Evolutionary conservation across 1,140 invertebrate species (phyloP).

Genomic region (Trichomalopsis sarcophagae): DNA sequence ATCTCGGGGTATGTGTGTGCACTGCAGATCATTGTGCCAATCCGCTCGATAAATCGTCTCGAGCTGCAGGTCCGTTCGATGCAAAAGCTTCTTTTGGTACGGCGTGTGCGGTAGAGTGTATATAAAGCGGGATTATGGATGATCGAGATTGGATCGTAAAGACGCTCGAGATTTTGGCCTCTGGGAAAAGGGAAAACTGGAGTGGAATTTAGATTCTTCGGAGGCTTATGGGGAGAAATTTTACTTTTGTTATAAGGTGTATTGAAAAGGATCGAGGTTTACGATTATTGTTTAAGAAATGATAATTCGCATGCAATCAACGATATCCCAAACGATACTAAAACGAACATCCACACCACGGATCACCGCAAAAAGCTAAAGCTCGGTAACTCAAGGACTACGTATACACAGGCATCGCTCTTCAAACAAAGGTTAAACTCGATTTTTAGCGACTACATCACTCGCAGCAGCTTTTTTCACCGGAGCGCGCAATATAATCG

Average conservation of each 20-base stretch:
- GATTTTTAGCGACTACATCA: neutral
- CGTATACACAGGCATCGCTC: neutral
- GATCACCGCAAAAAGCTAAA: no score
- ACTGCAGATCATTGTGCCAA: constrained; percentile 17
- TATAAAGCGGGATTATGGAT: neutral
- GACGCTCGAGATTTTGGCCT: neutral
- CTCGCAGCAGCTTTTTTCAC: neutral
- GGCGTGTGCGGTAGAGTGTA: neutral
- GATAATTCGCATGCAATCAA: no score
- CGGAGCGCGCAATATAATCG: neutral
- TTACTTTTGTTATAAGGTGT: neutral
- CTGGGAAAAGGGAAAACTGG: neutral
- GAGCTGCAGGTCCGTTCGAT: neutral
- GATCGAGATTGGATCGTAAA: neutral
- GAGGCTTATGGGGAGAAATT: neutral
- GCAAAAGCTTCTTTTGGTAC: neutral
- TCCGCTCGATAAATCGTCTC: constrained; percentile 7
- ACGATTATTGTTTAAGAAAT: no score
- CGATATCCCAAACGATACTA: no score
- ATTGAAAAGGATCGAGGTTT: no score
- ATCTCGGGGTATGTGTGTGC: neutral
- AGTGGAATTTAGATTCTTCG: neutral
- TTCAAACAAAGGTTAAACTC: neutral
- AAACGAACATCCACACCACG: no score
- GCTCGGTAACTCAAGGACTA: no score